These are phyloP conservation scores for Dermatemys mawii DNA, from an alignment of 2,113 vertebrate species.

Conservation along the genomic window DNA sequence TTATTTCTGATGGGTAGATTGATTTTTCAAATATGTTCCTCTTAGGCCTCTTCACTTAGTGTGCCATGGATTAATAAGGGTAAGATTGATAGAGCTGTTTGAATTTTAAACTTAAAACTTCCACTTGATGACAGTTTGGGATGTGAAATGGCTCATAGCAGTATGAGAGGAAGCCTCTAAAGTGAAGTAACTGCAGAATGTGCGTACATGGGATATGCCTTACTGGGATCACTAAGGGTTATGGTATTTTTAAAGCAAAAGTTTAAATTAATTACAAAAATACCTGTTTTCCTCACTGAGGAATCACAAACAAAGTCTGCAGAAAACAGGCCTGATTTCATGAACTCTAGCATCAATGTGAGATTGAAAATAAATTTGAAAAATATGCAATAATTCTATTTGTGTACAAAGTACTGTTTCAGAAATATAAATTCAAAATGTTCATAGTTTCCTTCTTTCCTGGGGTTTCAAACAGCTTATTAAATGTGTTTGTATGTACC, in stretches of 20 bases:
- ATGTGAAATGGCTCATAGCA: conserved; percentile 9
- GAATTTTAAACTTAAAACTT: conserved; percentile 48
- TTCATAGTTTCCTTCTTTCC: conserved; percentile 59
- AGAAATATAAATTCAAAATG: background rate
- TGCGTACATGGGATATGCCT: conserved; percentile 9
- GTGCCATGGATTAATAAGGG: conserved; percentile 57
- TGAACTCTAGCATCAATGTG: conserved; percentile 71
- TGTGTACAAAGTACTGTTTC: conserved; percentile 61
- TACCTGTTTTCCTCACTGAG: conserved; percentile 41
- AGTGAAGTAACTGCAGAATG: conserved; percentile 41
- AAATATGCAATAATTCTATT: conserved; percentile 76
- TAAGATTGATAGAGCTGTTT: conserved; percentile 25
- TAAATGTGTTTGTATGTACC: conserved; percentile 45
- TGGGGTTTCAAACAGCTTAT: conserved; percentile 39
- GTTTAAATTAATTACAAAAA: conserved; percentile 24
- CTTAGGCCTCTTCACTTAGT: conserved; percentile 47
- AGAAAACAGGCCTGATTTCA: conserved; percentile 47
- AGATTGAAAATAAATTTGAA: conserved; percentile 70
- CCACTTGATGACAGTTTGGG: conserved; percentile 4
- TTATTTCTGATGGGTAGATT: background rate
- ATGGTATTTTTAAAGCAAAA: background rate
- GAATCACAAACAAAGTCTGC: conserved; percentile 6
- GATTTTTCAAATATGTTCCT: conserved; percentile 21
- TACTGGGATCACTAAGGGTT: background rate
- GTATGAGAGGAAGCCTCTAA: conserved; percentile 11